A percentile compares a stretch with the other conserved stretches of the same genome.
These are phyloP conservation scores for Oeneis ivallda DNA, from an alignment of 2,888 invertebrate species.

Conservation along the genomic window DNA sequence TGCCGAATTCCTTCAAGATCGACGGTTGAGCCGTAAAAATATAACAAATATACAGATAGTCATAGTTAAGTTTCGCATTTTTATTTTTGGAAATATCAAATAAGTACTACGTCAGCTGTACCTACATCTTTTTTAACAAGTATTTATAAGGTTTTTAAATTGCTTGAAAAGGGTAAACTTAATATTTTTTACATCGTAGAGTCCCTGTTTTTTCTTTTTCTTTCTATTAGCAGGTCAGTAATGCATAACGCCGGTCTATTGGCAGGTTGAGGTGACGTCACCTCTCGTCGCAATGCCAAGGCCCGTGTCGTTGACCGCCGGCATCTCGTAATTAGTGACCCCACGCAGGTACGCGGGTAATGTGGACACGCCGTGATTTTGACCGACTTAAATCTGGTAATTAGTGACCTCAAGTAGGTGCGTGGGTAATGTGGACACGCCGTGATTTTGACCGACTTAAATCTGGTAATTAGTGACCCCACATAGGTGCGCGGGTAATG, in stretches of 20 bases:
- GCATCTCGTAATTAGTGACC: slow-evolving; percentile 50
- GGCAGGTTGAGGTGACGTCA: slow-evolving; percentile 53
- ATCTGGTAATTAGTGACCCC: slow-evolving; percentile 52
- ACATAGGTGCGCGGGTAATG: slow-evolving; percentile 37
- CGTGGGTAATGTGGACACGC: too few species aligned
- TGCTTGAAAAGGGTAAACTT: too few species aligned
- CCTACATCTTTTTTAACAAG: too few species aligned
- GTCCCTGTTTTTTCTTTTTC: neutral
- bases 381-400: too few species aligned
- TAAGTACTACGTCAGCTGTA: too few species aligned
- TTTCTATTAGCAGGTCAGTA: slow-evolving; percentile 5
- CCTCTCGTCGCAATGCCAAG: slow-evolving; percentile 64
- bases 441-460: neutral
- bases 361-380: slow-evolving; percentile 17
- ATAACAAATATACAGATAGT: too few species aligned
- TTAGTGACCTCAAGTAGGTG: too few species aligned
- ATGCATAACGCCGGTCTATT: slow-evolving; percentile 44
- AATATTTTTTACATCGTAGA: neutral
- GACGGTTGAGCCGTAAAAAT: too few species aligned
- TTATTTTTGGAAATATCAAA: too few species aligned
- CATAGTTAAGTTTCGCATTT: too few species aligned
- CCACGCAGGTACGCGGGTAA: slow-evolving; percentile 42
- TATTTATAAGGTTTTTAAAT: too few species aligned
- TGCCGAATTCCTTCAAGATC: too few species aligned
- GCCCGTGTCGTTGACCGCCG: slow-evolving; percentile 60